Percentiles rank a stretch among this genome's conserved stretches.
These are phyloP conservation scores for Cataglyphis albicans DNA, from an alignment of 2,888 invertebrate genomes.

Conservation along the genomic window DNA sequence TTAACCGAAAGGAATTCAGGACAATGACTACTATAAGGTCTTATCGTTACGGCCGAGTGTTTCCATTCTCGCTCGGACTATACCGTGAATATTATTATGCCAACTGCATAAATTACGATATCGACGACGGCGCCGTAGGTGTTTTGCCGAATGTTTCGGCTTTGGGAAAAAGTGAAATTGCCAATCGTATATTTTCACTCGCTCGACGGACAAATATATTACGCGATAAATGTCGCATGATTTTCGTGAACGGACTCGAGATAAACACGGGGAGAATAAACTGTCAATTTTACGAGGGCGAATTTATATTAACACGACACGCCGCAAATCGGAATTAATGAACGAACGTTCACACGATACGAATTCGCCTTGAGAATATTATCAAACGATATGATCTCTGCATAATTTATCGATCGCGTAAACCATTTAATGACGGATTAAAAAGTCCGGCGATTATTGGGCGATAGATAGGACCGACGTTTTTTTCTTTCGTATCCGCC, in stretches of 20 bases:
- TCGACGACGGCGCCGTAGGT: conserved; percentile 2
- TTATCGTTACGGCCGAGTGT: conserved; percentile 47
- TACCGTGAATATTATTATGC: conserved; percentile 21
- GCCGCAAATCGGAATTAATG: conserved; percentile 49
- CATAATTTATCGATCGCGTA: conserved; percentile 51
- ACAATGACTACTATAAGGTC: conserved; percentile 48
- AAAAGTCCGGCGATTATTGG: conserved; percentile 59
- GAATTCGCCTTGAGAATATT: conserved; percentile 54
- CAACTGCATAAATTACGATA: conserved; percentile 42
- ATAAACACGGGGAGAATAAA: conserved; percentile 29
- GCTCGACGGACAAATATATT: conserved; percentile 7
- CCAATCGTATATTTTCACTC: conserved; percentile 30
- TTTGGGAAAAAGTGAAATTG: conserved; percentile 44
- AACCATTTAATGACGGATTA: conserved; percentile 50
- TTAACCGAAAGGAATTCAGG: conserved; percentile 55
- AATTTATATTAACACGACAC: background rate
- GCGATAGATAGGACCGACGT: conserved; percentile 57
- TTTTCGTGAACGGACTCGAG: conserved; percentile 26
- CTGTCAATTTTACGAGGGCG: conserved; percentile 22
- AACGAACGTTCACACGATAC: conserved; percentile 56
- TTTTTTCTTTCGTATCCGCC: conserved; percentile 64
- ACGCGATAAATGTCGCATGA: background rate
- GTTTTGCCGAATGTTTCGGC: conserved; percentile 30
- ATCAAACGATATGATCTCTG: conserved; percentile 51
- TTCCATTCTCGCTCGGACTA: conserved; percentile 33